A percentile compares a stretch with the other conserved stretches of the same genome.
These are phyloP conservation scores for Pseudoatta argentina DNA, from an alignment of 1,140 invertebrate genomes.

Conservation along the genomic window DNA sequence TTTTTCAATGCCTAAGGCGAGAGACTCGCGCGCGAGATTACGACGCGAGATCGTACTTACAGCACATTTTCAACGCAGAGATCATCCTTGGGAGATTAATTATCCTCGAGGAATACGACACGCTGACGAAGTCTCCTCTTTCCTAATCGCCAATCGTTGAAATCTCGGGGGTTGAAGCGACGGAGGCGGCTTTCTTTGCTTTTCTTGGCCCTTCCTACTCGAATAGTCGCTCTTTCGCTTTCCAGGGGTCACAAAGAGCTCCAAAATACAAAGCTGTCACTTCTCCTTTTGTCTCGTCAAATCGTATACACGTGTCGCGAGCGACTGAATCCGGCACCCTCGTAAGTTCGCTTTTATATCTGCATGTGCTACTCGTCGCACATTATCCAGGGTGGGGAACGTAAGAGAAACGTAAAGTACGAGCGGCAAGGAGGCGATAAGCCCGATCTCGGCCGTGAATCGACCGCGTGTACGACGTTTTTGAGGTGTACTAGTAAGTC, in stretches of 20 bases:
- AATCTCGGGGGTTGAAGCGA: not conserved
- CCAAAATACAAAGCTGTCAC: not conserved
- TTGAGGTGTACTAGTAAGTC: not conserved
- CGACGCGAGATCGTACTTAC: slow-evolving; percentile 74
- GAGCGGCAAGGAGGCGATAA: slow-evolving; percentile 38
- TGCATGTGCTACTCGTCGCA: slow-evolving; percentile 33
- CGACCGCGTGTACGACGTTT: slow-evolving; percentile 1
- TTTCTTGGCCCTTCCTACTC: not conserved
- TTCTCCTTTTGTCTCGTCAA: not conserved
- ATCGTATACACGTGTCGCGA: slow-evolving; percentile 35
- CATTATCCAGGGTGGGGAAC: slow-evolving; percentile 56
- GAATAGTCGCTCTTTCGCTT: not conserved
- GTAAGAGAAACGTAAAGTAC: slow-evolving; percentile 8
- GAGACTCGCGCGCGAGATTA: slow-evolving; percentile 1
- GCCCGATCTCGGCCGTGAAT: slow-evolving; percentile 2
- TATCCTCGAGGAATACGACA: not conserved
- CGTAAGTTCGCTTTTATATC: slow-evolving; percentile 76
- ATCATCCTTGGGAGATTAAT: slow-evolving; percentile 69
- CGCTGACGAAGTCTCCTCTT: not conserved
- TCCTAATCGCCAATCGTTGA: not conserved
- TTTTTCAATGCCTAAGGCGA: not conserved
- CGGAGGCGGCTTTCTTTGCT: not conserved
- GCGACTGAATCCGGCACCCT: slow-evolving; percentile 73
- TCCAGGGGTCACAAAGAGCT: not conserved
- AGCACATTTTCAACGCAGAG: slow-evolving; percentile 75